phyloP scores from a whole-genome alignment of 2,888 invertebrate species.

The Drosophila antonietae region DNA sequence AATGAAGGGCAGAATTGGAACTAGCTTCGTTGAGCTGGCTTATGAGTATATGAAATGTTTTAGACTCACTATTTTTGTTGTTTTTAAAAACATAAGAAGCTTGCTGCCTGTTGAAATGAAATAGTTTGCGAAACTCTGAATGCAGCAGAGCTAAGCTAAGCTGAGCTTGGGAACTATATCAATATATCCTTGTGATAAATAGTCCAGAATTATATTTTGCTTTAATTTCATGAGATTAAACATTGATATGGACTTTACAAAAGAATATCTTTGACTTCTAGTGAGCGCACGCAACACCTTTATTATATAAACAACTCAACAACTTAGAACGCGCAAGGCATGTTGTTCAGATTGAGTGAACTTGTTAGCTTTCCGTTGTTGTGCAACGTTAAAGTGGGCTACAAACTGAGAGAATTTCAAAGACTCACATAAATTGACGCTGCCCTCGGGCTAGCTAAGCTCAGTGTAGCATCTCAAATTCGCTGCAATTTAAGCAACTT shows the following conservation, averaged over 20 bases:
- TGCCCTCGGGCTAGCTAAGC: slow-evolving; percentile 47
- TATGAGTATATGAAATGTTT: too few species aligned
- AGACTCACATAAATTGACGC: slow-evolving; percentile 17
- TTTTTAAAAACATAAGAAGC: too few species aligned
- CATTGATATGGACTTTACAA: neutral
- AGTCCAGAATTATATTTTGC: neutral
- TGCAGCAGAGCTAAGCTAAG: too few species aligned
- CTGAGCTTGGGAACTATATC: too few species aligned
- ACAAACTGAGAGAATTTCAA: slow-evolving; percentile 31
- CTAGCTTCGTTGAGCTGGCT: too few species aligned
- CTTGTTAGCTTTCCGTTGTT: slow-evolving; percentile 29
- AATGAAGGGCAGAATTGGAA: too few species aligned
- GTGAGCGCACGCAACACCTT: neutral
- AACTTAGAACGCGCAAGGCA: slow-evolving; percentile 1
- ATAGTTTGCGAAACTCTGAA: too few species aligned
- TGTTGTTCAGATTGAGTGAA: slow-evolving; percentile 44
- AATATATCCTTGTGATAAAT: too few species aligned
- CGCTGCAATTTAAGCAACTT: slow-evolving; percentile 76
- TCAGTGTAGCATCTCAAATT: slow-evolving; percentile 69
- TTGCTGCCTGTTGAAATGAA: too few species aligned
- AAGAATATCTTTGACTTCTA: neutral
- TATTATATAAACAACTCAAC: slow-evolving; percentile 4
- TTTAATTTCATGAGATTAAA: neutral
- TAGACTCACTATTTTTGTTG: too few species aligned
- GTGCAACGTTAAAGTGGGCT: slow-evolving; percentile 20